These are phyloP conservation scores for Narcine bancroftii DNA, from an alignment of 2,113 vertebrate genomes.

Conservation along the genomic window DNA sequence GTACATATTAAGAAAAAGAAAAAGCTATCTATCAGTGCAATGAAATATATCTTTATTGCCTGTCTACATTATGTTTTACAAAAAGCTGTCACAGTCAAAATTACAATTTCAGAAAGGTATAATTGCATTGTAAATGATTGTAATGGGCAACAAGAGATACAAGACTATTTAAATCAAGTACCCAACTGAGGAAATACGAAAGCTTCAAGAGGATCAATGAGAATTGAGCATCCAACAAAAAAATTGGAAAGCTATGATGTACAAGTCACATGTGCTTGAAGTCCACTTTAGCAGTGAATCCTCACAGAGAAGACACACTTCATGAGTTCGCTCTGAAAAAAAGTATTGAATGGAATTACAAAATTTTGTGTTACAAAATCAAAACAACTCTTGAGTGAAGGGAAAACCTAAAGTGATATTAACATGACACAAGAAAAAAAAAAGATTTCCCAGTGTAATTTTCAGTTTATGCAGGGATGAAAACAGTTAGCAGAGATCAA, in stretches of 20 bases:
- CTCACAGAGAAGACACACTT: background rate
- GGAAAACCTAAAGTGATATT: background rate
- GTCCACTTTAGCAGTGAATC: background rate
- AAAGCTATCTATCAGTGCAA: background rate
- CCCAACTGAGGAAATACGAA: background rate
- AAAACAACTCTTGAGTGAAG: too few relatives aligned
- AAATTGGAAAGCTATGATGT: background rate
- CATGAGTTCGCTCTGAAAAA: background rate
- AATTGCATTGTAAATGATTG: background rate
- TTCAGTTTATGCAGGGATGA: background rate
- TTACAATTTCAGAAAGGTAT: background rate
- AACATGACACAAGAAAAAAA: background rate
- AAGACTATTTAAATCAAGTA: background rate
- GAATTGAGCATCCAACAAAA: background rate
- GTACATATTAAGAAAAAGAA: background rate
- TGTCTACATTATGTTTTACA: background rate
- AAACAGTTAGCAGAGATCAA: background rate
- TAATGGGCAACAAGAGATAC: background rate
- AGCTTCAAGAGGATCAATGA: background rate
- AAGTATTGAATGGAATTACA: background rate
- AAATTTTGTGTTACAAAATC: too few relatives aligned
- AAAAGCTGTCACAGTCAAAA: background rate
- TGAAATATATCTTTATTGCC: background rate
- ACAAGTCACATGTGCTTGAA: background rate
- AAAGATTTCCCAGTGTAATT: background rate